Conservation (phyloP, 2,888 invertebrate species). For the Drosophila lacicola region DNA sequence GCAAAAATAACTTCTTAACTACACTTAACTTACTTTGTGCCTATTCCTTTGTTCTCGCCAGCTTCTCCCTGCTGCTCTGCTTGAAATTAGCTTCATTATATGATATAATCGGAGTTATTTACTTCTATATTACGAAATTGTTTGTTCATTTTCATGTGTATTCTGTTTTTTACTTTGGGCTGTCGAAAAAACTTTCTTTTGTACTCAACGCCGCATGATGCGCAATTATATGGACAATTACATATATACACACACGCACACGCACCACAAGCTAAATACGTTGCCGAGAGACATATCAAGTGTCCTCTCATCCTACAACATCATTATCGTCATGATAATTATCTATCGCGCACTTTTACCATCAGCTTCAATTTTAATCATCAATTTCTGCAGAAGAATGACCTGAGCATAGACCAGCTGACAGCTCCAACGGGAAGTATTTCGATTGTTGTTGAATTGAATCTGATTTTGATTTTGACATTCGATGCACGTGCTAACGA, state of each 20-base stretch:
- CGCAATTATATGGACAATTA: slow-evolving; percentile 41
- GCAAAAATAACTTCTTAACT: neutral
- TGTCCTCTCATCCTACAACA: slow-evolving; percentile 54
- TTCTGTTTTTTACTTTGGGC: slow-evolving; percentile 24
- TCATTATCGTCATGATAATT: slow-evolving; percentile 21
- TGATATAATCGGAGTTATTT: slow-evolving; percentile 58
- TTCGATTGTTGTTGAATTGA: slow-evolving; percentile 12
- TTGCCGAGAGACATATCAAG: slow-evolving; percentile 72
- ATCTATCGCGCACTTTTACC: slow-evolving; percentile 41
- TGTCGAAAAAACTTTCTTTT: slow-evolving; percentile 70
- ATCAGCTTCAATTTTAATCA: slow-evolving; percentile 38
- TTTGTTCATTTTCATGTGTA: slow-evolving; percentile 37
- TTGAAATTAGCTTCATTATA: slow-evolving; percentile 47
- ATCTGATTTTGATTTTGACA: slow-evolving; percentile 31
- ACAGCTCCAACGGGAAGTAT: slow-evolving; percentile 18
- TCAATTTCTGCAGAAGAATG: slow-evolving; percentile 17
- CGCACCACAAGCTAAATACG: slow-evolving; percentile 30
- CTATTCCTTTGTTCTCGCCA: neutral
- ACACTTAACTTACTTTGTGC: neutral
- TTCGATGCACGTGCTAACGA: slow-evolving; percentile 67
- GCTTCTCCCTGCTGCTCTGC: neutral
- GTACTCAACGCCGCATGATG: slow-evolving; percentile 51
- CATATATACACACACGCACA: neutral
- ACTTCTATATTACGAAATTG: slow-evolving; percentile 33
- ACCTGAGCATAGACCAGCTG: slow-evolving; percentile 25